These are phyloP conservation scores for Argynnis bischoffii DNA, from an alignment of 2,888 invertebrate genomes.

Conservation along the genomic window DNA sequence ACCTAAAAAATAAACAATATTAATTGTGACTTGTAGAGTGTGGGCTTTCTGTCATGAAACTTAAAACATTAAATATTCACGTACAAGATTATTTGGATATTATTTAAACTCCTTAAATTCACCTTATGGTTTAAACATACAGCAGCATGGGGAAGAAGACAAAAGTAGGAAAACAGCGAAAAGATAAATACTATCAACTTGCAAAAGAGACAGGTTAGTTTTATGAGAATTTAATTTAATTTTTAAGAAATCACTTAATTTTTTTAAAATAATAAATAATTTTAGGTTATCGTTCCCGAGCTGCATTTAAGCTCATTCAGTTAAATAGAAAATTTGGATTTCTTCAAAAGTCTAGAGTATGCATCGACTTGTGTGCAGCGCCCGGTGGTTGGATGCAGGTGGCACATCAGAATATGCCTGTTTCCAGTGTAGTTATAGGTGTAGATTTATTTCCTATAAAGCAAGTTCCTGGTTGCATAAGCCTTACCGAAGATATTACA, in stretches of 20 bases:
- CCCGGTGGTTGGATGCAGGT: slow-evolving; percentile 99
- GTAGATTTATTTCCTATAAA: slow-evolving; percentile 97
- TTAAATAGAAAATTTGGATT: slow-evolving; percentile 98
- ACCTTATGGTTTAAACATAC: not conserved
- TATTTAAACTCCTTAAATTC: too few relatives aligned
- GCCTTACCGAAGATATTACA: slow-evolving; percentile 97
- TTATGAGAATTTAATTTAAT: not conserved
- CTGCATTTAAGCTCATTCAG: slow-evolving; percentile 99
- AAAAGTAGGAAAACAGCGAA: slow-evolving; percentile 98
- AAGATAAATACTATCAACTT: slow-evolving; percentile 98
- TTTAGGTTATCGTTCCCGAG: slow-evolving; percentile 96
- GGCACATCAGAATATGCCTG: slow-evolving; percentile 98
- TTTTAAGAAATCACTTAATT: not conserved
- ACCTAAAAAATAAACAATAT: slow-evolving; percentile 20
- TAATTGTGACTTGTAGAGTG: slow-evolving; percentile 7
- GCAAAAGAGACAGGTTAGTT: slow-evolving; percentile 97
- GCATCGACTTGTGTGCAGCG: slow-evolving; percentile 98
- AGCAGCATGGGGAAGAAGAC: slow-evolving; percentile 94
- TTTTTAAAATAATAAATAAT: slow-evolving; percentile 26
- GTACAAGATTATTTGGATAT: too few relatives aligned
- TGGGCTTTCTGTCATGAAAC: not conserved
- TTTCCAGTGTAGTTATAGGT: slow-evolving; percentile 96
- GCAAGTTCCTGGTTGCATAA: slow-evolving; percentile 93
- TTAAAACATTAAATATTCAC: too few relatives aligned
- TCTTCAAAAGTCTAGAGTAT: slow-evolving; percentile 96